These are phyloP conservation scores for Paracentrotus lividus DNA, from an alignment of 53 echinoderm and acorn worm species.

Conservation along the genomic window DNA sequence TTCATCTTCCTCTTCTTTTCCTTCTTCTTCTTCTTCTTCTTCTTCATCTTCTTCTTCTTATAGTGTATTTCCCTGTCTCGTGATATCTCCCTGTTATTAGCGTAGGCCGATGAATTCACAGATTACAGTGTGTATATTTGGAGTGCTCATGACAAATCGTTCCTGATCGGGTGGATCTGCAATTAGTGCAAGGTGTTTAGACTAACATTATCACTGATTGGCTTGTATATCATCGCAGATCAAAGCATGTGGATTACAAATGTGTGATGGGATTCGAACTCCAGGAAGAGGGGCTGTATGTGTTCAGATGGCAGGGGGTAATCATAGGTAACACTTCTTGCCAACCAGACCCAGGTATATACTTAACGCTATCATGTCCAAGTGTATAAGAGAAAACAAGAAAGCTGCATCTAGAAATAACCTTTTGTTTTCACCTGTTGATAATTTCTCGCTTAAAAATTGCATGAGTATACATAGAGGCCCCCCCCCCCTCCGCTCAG, in stretches of 20 bases:
- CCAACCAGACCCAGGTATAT: background rate
- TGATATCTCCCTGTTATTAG: slow-evolving; percentile 21
- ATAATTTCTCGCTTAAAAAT: too few species aligned
- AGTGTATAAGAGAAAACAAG: too few species aligned
- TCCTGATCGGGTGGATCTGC: slow-evolving; percentile 32
- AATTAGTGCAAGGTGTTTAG: slow-evolving; percentile 63
- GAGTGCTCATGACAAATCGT: slow-evolving; percentile 59
- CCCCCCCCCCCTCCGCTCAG: too few species aligned
- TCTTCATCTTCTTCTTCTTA: background rate
- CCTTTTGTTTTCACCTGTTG: too few species aligned
- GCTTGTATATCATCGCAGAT: slow-evolving; percentile 48
- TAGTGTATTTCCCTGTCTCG: background rate
- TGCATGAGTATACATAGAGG: too few species aligned
- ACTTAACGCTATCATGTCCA: too few species aligned
- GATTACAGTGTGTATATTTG: slow-evolving; percentile 49
- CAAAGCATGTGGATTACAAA: slow-evolving; percentile 30
- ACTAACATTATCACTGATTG: slow-evolving; percentile 53
- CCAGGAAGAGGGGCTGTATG: background rate
- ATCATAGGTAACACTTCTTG: background rate
- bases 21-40: background rate
- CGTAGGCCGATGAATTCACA: background rate
- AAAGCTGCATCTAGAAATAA: too few species aligned
- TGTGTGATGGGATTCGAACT: slow-evolving; percentile 55
- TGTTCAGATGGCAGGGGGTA: background rate
- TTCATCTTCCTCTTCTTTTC: background rate